Percentiles rank a stretch among this genome's conserved stretches.
Conservation (phyloP, 2,888 invertebrate genomes). For the Oxytorus armatus region DNA sequence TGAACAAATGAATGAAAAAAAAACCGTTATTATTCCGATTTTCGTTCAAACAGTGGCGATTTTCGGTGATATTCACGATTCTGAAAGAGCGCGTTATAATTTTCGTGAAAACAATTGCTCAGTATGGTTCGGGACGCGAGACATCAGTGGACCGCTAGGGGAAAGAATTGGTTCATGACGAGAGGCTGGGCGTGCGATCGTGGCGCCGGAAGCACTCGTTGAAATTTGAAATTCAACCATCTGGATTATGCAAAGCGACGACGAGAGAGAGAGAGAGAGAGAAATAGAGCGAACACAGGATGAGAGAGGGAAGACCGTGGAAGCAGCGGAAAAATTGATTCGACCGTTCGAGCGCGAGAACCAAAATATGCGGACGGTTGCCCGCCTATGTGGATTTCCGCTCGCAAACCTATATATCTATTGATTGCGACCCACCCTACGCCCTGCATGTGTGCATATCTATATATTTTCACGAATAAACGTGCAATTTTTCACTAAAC, state of each 20-base stretch:
- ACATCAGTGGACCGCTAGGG: no score
- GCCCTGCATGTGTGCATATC: background rate
- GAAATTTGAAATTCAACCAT: conserved; percentile 79
- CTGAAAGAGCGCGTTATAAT: conserved; percentile 73
- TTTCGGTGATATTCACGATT: conserved; percentile 62
- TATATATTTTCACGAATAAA: conserved; percentile 13
- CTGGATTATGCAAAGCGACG: conserved; percentile 79
- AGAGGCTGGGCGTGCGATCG: conserved; percentile 46
- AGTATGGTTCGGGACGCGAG: conserved; percentile 10
- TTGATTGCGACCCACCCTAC: conserved; percentile 9
- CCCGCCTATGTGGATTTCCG: conserved; percentile 62
- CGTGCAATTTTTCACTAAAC: conserved; percentile 44
- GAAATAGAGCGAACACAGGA: conserved; percentile 46
- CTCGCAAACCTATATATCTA: conserved; percentile 55
- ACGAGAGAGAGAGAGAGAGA: conserved; percentile 50
- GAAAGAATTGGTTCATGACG: conserved; percentile 57
- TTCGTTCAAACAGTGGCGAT: conserved; percentile 45
- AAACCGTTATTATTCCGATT: conserved; percentile 44
- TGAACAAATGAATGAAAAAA: conserved; percentile 5
- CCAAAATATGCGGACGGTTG: conserved; percentile 72
- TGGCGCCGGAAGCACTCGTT: conserved; percentile 68
- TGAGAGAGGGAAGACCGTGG: conserved; percentile 62
- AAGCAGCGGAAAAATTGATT: conserved; percentile 78
- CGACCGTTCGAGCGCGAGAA: conserved; percentile 74
- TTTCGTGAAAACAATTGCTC: conserved; percentile 73